Conservation (phyloP, 1,140 invertebrate species). For the Drosophila kanapiae region DNA sequence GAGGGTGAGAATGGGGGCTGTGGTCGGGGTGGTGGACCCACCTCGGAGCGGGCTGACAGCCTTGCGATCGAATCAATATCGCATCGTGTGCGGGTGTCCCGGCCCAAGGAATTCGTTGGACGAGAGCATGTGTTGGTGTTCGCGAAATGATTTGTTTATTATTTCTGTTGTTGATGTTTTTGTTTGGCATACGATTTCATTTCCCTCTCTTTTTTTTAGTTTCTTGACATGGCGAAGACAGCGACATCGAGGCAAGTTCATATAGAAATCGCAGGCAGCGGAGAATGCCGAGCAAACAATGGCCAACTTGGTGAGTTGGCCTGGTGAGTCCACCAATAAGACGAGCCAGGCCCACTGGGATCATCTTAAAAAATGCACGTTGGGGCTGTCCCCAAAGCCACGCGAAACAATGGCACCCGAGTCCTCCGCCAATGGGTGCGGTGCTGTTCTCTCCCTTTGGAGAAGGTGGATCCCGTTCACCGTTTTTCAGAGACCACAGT, state of each 20-base stretch:
- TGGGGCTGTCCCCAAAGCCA: conserved; percentile 44
- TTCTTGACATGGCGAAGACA: conserved; percentile 49
- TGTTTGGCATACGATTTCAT: conserved; percentile 69
- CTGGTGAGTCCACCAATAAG: conserved; percentile 61
- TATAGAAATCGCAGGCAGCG: conserved; percentile 39
- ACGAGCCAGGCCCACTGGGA: conserved; percentile 34
- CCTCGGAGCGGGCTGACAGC: conserved; percentile 56
- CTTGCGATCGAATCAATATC: conserved; percentile 73
- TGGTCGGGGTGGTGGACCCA: conserved; percentile 26
- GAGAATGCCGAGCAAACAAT: conserved; percentile 57
- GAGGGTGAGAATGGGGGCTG: conserved; percentile 1
- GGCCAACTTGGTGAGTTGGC: conserved; percentile 26
- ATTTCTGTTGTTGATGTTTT: conserved; percentile 77
- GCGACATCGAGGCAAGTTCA: conserved; percentile 56
- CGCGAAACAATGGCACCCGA: conserved; percentile 43
- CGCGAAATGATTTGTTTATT: conserved; percentile 78
- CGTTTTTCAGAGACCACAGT: conserved; percentile 15
- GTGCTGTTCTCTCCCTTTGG: conserved; percentile 14
- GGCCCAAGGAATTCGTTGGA: conserved; percentile 38
- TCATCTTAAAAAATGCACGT: conserved; percentile 65
- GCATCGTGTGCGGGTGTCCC: conserved; percentile 72
- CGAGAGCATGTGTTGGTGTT: conserved; percentile 51
- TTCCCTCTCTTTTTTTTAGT: conserved; percentile 26
- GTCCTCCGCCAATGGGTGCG: conserved; percentile 63
- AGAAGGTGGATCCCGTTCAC: conserved; percentile 54